A percentile compares a stretch with the other conserved stretches of the same genome.
Evolutionary conservation across 2,797 vertebrate species (phyloP).

Genomic region (Remorina albescens): DNA sequence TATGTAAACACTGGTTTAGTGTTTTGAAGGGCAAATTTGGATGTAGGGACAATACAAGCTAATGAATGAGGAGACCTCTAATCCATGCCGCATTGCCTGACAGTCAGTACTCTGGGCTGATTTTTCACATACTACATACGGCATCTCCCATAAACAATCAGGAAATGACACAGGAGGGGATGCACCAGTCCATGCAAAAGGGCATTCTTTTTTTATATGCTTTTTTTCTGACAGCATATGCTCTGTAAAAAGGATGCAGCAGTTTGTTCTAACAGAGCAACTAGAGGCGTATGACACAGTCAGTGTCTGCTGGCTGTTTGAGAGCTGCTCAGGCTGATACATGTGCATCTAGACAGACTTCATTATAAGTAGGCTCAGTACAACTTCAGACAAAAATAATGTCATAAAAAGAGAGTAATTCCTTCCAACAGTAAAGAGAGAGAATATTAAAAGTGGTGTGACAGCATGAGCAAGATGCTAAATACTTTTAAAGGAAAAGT

Average conservation of each 20-base stretch:
- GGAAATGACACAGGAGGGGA: slow-evolving; percentile 38
- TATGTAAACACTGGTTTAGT: neutral
- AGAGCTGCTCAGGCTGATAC: slow-evolving; percentile 28
- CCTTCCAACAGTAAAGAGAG: slow-evolving; percentile 11
- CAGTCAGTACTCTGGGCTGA: slow-evolving; percentile 41
- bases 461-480: slow-evolving; percentile 31
- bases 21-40: neutral
- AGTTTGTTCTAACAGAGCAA: slow-evolving; percentile 13
- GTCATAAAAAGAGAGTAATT: slow-evolving; percentile 32
- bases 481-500: no score
- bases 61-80: neutral
- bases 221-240: slow-evolving; percentile 62
- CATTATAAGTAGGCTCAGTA: neutral
- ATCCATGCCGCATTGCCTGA: neutral
- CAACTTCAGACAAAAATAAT: slow-evolving; percentile 11
- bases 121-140: slow-evolving; percentile 53
- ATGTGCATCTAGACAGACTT: slow-evolving; percentile 38
- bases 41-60: neutral
- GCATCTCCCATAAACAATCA: slow-evolving; percentile 42
- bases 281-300: neutral
- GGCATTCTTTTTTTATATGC: slow-evolving; percentile 75
- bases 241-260: slow-evolving; percentile 57
- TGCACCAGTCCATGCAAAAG: slow-evolving; percentile 76
- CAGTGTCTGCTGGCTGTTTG: neutral
- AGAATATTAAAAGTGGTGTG: slow-evolving; percentile 23